These are phyloP conservation scores for Heliangelus exortis DNA, from an alignment of 2,797 vertebrate genomes.

Conservation along the genomic window DNA sequence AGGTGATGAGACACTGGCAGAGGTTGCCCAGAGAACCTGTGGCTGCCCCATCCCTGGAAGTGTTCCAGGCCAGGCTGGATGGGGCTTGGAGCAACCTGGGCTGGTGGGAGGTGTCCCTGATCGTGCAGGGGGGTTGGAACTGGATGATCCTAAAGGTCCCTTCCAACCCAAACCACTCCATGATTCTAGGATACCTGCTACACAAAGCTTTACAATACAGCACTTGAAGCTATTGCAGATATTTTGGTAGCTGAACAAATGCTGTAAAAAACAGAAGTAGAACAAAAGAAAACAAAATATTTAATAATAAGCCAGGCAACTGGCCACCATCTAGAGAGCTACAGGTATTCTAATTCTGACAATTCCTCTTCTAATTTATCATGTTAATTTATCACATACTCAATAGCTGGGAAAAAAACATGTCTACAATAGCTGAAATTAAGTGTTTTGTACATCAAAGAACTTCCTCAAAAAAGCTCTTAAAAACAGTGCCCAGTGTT, in stretches of 20 bases:
- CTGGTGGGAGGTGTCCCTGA: too few species aligned
- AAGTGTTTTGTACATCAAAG: neutral
- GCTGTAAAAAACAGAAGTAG: neutral
- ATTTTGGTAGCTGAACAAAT: slow-evolving; percentile 4
- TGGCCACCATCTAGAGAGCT: neutral
- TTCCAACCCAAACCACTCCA: too few species aligned
- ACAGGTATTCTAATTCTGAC: neutral
- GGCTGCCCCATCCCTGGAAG: too few species aligned
- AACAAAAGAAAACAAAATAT: neutral
- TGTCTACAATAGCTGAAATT: neutral
- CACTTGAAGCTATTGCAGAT: neutral
- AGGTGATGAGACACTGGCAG: too few species aligned
- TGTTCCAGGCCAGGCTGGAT: too few species aligned
- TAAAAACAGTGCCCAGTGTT: neutral
- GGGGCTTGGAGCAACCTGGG: too few species aligned
- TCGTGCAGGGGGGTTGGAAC: too few species aligned
- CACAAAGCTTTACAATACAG: neutral
- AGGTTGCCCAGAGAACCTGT: too few species aligned
- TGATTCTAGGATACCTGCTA: neutral
- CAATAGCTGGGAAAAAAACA: neutral
- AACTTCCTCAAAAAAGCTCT: neutral
- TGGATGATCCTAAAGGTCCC: too few species aligned
- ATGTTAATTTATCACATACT: neutral
- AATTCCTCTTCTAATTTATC: neutral
- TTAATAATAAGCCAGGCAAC: neutral